Base-by-base conservation (phyloP, 2,888 invertebrate species). In the Teleogryllus oceanicus region DNA sequence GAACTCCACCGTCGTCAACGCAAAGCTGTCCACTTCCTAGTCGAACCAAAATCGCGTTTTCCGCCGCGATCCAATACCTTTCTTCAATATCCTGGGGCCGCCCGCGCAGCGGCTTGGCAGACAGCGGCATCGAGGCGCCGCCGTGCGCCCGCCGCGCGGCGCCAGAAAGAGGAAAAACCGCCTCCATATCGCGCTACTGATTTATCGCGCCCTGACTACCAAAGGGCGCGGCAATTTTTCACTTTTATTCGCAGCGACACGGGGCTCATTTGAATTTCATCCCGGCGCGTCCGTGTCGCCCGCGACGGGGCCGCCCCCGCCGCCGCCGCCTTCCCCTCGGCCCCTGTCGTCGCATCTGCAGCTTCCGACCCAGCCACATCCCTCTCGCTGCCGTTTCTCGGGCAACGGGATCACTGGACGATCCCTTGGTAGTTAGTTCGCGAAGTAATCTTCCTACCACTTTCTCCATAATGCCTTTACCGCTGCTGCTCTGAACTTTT, bases 161-260 rank as follows among this genome's bases (percentile, higher is more conserved):
- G 13, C 62, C 8, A 62, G n/a, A n/a, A 62, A n/a, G 62, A 62
- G 62, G 8, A 62, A 62, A 62, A 62, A 62, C 62, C 62, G 62
- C 62, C 62, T 8, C 12, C 62, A 62, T 12, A 62, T 62, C 62
- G 62, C 62, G 16, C 62, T 62, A 11, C 62, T 62, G 62, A 62
- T 62, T 62, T 62, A 62, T 62, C 62, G 62, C 62, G 13, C 62
- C n/a, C 16, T 62, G 62, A 12, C 62, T 62, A 62, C 62, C 16
- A 62, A 62, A 62, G 62, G 62, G 62, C 62, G n/a, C 62, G 62
- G 62, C 62, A 62, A 62, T 62, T 62, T 62, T 62, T 62, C 62
- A 62, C 62, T 62, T 62, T 62, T 62, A 62, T 62, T 62, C 62
- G 62, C 62, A 62, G 62, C 62, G 62, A 62, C 62, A 62, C 62